Conservation (phyloP, 2,797 vertebrate species). For the Emys orbicularis region DNA sequence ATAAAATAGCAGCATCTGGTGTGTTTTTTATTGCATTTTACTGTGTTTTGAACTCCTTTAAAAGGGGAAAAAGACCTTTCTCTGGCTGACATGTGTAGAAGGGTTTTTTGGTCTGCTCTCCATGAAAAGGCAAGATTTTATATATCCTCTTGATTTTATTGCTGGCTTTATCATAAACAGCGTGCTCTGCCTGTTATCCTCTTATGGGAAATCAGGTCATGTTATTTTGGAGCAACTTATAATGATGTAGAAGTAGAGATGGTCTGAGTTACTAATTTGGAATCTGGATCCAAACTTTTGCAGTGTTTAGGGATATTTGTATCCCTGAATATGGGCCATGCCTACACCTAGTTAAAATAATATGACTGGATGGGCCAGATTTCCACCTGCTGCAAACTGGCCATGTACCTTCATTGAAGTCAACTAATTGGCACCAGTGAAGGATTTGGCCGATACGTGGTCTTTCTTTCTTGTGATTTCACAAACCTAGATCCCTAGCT, state of each 20-base stretch:
- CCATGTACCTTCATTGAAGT: rapidly evolving
- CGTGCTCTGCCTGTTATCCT: rapidly evolving
- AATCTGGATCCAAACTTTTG: not conserved
- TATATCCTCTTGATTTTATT: not conserved
- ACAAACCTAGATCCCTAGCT: not conserved
- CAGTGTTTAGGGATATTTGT: too few species aligned
- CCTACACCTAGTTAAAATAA: not conserved
- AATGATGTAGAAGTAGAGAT: not conserved
- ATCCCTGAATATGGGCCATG: not conserved
- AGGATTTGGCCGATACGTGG: not conserved
- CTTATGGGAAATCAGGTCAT: not conserved
- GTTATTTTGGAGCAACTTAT: not conserved
- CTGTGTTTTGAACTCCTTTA: not conserved
- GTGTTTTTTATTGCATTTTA: constrained; percentile 38
- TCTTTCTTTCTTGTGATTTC: not conserved
- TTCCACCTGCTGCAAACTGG: not conserved
- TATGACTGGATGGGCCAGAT: rapidly evolving
- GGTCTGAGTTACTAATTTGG: not conserved
- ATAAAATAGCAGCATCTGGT: constrained; percentile 12
- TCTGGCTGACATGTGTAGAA: not conserved
- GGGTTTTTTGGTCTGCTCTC: not conserved
- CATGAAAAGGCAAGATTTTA: constrained; percentile 16
- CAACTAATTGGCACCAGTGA: rapidly evolving
- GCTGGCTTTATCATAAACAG: not conserved
- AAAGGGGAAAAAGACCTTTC: not conserved